Conservation (phyloP, 1,140 invertebrate species). For the Drosophila erecta region DNA sequence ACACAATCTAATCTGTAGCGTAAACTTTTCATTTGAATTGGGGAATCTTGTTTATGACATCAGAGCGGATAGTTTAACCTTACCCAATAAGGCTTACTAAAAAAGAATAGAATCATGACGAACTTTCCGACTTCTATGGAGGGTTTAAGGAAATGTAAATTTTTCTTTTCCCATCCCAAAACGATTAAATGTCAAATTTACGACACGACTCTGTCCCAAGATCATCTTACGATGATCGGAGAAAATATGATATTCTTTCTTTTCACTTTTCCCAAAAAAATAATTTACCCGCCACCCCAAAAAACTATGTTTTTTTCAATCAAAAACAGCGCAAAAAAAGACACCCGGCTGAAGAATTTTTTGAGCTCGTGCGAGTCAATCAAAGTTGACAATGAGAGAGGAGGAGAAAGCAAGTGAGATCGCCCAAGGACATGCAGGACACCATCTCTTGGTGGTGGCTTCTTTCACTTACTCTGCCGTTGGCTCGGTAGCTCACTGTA, state of each 20-base stretch:
- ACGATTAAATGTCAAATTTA: conserved; percentile 81
- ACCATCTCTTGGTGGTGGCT: conserved; percentile 48
- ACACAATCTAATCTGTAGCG: conserved; percentile 15
- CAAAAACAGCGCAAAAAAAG: conserved; percentile 50
- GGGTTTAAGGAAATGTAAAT: conserved; percentile 22
- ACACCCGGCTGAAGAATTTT: conserved; percentile 52
- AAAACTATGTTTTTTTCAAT: conserved; percentile 43
- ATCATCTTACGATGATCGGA: conserved; percentile 67
- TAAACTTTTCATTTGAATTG: conserved; percentile 10
- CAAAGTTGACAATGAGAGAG: conserved; percentile 59
- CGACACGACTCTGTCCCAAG: conserved; percentile 53
- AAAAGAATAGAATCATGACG: conserved; percentile 3
- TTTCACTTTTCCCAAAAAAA: conserved; percentile 21
- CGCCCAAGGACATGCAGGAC: conserved; percentile 29
- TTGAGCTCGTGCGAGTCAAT: conserved; percentile 66
- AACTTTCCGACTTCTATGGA: conserved; percentile 1
- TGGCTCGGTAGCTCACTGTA: conserved; percentile 50
- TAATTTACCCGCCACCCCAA: conserved; percentile 17
- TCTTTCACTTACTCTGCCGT: conserved; percentile 17
- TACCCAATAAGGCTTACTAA: conserved; percentile 11
- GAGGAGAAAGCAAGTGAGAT: conserved; percentile 59
- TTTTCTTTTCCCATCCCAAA: conserved; percentile 20
- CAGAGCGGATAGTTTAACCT: conserved; percentile 21
- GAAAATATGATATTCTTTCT: conserved; percentile 33
- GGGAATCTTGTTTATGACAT: conserved; percentile 20